Base-by-base conservation (phyloP, 2,888 invertebrate species). In the Caenorhabditis zanzibari region DNA sequence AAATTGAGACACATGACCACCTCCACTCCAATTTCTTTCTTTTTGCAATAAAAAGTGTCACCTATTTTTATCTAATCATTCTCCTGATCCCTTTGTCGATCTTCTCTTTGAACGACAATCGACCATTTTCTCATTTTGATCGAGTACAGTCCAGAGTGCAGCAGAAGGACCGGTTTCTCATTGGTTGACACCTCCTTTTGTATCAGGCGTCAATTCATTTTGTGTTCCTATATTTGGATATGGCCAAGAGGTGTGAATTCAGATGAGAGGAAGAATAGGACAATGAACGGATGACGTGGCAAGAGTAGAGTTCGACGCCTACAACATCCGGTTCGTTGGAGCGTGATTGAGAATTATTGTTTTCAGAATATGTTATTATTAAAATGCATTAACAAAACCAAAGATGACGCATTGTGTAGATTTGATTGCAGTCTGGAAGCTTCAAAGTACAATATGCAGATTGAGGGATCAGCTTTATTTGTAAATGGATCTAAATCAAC, bases 71-170 rank as follows among this genome's bases (percentile, higher is more conserved):
- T 26, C 41, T 56, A 38, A 56, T 69, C 54, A 26, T 26, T 54
- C 14, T 63, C 63, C 19, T 68, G 22, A 19, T 47, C 47, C 22
- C 32, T 41, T 58, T 22, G 49, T 68, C 68, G 4, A 47, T 44
- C 38, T 66, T 24, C 68, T 68, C 38, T 61, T 73, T 76, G 76
- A 75, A 64, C 74, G 64, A 75, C 58, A 59, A 58, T 71, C 59
- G 59, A 64, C 54, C 74, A 63, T 54, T 64, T 54, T 54, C 47
- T 54, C 54, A 26, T 24, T 12, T 54, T 54, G 54, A 54, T 54
- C 35, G 44, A 32, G 28, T 44, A 41, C 59, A 63, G 74, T 64
- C 44, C 69, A 71, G 19, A 77, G 77, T 71, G 63, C 69, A 76
- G 38, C 38, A 47, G 35, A 58, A 44, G 47, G 74, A 35, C 74